A percentile compares a stretch with the other conserved stretches of the same genome.
These are phyloP conservation scores for Tadarida brasiliensis DNA, from an alignment of 2,797 vertebrate genomes.

Conservation along the genomic window DNA sequence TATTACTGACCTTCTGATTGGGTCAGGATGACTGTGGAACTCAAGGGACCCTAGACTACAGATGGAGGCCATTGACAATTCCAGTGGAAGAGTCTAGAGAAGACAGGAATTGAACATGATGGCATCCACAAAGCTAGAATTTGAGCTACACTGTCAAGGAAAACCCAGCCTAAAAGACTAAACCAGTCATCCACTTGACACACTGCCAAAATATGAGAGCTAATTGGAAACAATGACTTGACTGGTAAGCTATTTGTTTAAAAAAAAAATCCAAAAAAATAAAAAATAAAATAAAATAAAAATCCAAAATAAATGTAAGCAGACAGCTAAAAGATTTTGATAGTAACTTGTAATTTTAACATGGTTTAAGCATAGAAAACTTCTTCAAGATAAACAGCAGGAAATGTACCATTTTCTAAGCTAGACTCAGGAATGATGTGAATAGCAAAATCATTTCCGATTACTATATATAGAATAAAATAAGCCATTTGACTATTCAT, in stretches of 20 bases:
- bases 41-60: not conserved
- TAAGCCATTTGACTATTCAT: not conserved
- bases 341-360: slow-evolving; percentile 34
- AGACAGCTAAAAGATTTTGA: not conserved
- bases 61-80: not conserved
- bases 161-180: not conserved
- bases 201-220: not conserved
- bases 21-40: not conserved
- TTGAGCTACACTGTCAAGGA: not conserved
- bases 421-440: not conserved
- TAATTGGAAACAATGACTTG: not conserved
- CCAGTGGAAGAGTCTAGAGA: not conserved
- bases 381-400: not conserved
- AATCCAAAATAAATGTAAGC: slow-evolving; percentile 11
- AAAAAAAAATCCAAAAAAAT: not conserved
- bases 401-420: not conserved
- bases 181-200: not conserved
- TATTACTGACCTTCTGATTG: not conserved
- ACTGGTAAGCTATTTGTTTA: not conserved
- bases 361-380: not conserved
- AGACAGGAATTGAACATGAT: not conserved
- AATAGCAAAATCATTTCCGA: slow-evolving; percentile 6
- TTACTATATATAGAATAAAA: not conserved
- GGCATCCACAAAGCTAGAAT: not conserved
- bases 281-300: slow-evolving; percentile 20